These are phyloP conservation scores for Tyto alba DNA, from an alignment of 2,113 vertebrate genomes.

Conservation along the genomic window DNA sequence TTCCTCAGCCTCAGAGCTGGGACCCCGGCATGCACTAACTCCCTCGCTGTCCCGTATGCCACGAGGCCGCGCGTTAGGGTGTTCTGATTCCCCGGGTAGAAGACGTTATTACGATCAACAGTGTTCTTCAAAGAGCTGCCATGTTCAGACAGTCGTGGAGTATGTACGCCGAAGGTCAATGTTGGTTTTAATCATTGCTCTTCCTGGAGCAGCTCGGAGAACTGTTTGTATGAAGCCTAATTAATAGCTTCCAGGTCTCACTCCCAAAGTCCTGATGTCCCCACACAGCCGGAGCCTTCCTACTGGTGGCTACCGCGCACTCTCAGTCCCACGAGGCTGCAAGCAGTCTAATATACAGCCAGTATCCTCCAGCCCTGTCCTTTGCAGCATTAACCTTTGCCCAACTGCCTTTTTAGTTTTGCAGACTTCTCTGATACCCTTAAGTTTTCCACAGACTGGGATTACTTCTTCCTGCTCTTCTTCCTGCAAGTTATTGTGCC, in stretches of 20 bases:
- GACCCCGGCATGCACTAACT: background rate
- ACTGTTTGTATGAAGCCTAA: background rate
- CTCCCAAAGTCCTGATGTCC: background rate
- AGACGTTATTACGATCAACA: background rate
- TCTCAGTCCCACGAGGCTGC: background rate
- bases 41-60: accelerated
- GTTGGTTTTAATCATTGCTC: background rate
- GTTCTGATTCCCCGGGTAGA: background rate
- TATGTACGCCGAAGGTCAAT: background rate
- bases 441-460: background rate
- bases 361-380: background rate
- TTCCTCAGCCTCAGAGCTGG: background rate
- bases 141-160: background rate
- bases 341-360: background rate
- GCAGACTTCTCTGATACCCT: background rate
- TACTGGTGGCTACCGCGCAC: background rate
- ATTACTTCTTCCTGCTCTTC: background rate
- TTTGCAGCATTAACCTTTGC: background rate
- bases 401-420: background rate
- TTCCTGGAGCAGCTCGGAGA: background rate
- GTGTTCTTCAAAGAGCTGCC: background rate
- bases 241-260: background rate
- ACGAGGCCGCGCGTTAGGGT: accelerated
- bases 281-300: background rate
- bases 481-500: background rate